phyloP scores from a whole-genome alignment of 2,888 invertebrate genomes.

The Eupithecia insigniata region DNA sequence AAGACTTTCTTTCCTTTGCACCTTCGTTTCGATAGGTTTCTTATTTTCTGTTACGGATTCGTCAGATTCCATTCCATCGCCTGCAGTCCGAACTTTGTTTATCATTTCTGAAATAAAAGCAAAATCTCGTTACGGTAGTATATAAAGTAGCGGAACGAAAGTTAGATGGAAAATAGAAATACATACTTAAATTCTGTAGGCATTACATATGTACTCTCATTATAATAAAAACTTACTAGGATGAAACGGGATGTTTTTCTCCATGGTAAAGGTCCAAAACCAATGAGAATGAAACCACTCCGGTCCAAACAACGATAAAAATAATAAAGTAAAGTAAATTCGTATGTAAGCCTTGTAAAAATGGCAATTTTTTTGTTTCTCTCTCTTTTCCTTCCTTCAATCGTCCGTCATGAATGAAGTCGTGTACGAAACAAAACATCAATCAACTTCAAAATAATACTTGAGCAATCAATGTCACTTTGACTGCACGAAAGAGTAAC shows the following conservation, averaged over 20 bases:
- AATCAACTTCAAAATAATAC: too few species aligned
- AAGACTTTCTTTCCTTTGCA: conserved; percentile 56
- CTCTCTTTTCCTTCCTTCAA: not conserved
- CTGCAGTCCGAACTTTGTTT: conserved; percentile 85
- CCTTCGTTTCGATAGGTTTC: conserved; percentile 41
- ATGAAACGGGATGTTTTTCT: conserved; percentile 56
- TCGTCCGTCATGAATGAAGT: too few species aligned
- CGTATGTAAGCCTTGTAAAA: not conserved
- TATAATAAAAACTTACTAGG: conserved; percentile 58
- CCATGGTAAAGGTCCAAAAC: conserved; percentile 53
- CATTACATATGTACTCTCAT: not conserved
- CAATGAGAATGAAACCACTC: too few species aligned
- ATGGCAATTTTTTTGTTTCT: not conserved
- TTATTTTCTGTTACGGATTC: conserved; percentile 61
- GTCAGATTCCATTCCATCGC: conserved; percentile 91
- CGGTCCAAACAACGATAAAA: not conserved
- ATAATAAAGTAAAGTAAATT: too few species aligned
- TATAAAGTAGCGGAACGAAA: conserved; percentile 19
- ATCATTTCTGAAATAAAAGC: conserved; percentile 64
- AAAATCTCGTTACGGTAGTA: conserved; percentile 19
- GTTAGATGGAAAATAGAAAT: conserved; percentile 15
- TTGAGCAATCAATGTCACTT: too few species aligned
- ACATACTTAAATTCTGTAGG: not conserved
- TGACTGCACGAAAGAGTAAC: too few species aligned
- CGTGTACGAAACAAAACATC: too few species aligned